These are phyloP conservation scores for Cirrhinus molitorella DNA, from an alignment of 2,797 vertebrate species.

Conservation along the genomic window DNA sequence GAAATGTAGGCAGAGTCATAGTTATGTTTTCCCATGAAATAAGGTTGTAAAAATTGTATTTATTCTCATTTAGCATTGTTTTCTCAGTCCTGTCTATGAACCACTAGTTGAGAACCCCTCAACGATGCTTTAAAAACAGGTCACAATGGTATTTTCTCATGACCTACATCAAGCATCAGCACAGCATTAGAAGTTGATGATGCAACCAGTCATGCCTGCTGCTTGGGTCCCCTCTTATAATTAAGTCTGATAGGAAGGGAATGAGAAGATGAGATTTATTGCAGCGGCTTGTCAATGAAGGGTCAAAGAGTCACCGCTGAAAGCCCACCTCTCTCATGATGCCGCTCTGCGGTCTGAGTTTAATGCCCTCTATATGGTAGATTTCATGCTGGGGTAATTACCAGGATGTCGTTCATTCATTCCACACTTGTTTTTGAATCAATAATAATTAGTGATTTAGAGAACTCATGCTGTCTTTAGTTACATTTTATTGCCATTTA, in stretches of 20 bases:
- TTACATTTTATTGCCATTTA: neutral
- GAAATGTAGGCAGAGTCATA: neutral
- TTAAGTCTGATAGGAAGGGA: slow-evolving; percentile 39
- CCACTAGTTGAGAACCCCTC: neutral
- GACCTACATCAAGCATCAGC: slow-evolving; percentile 22
- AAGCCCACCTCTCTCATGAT: slow-evolving; percentile 27
- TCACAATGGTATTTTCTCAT: neutral
- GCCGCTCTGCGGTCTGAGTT: slow-evolving; percentile 13
- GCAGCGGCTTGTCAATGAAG: slow-evolving; percentile 41
- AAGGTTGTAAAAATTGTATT: neutral
- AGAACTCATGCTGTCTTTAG: neutral
- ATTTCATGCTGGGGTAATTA: slow-evolving; percentile 32
- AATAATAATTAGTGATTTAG: slow-evolving; percentile 1
- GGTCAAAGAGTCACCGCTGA: slow-evolving; percentile 52
- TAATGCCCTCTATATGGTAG: neutral
- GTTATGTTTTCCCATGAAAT: neutral
- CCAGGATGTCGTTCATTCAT: neutral
- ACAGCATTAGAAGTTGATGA: slow-evolving; percentile 31
- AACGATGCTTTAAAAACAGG: neutral
- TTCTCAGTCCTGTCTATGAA: neutral
- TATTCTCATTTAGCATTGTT: neutral
- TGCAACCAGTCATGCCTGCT: slow-evolving; percentile 17
- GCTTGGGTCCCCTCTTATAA: slow-evolving; percentile 18
- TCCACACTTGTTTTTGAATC: slow-evolving; percentile 11
- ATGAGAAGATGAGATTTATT: slow-evolving; percentile 57